Evolutionary conservation across 1,140 invertebrate genomes (phyloP).

Genomic region (Bombus picipes): DNA sequence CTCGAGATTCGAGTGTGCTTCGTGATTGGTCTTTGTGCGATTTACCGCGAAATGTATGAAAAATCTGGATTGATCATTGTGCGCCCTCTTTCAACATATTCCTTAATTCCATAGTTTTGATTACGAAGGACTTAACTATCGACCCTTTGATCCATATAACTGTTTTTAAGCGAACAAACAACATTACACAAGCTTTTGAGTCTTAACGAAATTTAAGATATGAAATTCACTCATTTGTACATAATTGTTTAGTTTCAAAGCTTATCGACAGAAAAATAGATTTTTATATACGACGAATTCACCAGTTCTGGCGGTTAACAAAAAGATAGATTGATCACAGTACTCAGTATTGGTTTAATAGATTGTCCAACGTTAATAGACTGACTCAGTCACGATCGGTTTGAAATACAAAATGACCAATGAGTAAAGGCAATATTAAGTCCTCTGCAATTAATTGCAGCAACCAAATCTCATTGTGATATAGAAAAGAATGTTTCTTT

Average conservation of each 20-base stretch:
- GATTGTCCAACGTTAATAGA: too few relatives aligned
- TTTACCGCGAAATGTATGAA: slow-evolving; percentile 29
- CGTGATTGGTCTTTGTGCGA: slow-evolving; percentile 48
- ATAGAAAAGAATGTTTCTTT: not conserved
- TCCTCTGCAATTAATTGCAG: too few relatives aligned
- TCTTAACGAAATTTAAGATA: not conserved
- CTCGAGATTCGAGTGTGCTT: slow-evolving; percentile 1
- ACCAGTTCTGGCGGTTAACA: too few relatives aligned
- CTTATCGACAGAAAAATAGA: not conserved
- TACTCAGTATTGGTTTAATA: too few relatives aligned
- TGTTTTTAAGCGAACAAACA: too few relatives aligned
- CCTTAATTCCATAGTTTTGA: too few relatives aligned
- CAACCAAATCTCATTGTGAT: not conserved
- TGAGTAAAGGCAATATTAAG: not conserved
- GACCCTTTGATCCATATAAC: not conserved
- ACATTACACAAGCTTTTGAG: not conserved
- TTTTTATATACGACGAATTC: not conserved
- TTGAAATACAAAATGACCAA: not conserved
- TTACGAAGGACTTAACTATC: not conserved
- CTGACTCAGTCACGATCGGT: not conserved
- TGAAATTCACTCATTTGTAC: not conserved
- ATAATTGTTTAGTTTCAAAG: not conserved
- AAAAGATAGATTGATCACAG: too few relatives aligned
- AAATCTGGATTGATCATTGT: slow-evolving; percentile 16
- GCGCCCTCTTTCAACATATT: slow-evolving; percentile 4